Evolutionary conservation across 2,113 vertebrate species (phyloP).

Genomic region (Hystrix cristata): DNA sequence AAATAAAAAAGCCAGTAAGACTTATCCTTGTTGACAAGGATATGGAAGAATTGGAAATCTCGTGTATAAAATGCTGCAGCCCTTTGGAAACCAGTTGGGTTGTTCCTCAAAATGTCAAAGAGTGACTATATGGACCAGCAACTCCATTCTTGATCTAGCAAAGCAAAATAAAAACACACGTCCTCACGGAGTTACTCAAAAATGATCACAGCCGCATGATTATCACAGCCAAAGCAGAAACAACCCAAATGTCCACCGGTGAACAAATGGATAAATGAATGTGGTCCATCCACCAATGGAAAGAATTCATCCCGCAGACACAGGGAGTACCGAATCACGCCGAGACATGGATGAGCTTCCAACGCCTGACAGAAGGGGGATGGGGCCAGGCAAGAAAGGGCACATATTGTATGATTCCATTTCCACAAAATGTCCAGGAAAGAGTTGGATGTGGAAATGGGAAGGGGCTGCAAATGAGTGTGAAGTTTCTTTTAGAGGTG

Average conservation of each 20-base stretch:
- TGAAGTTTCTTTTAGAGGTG: background rate
- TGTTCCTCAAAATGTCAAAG: background rate
- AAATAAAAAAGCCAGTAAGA: background rate
- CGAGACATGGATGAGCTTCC: background rate
- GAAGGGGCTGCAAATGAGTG: background rate
- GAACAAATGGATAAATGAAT: background rate
- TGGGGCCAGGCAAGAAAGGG: background rate
- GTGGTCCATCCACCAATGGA: no score
- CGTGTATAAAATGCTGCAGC: background rate
- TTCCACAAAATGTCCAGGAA: background rate
- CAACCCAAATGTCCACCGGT: background rate
- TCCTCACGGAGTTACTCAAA: background rate
- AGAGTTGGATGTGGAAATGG: background rate
- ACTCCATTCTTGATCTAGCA: background rate
- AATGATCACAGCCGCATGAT: background rate
- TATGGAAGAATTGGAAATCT: background rate
- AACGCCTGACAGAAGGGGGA: background rate
- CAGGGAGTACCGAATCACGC: background rate
- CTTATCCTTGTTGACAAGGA: background rate
- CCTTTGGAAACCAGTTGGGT: background rate
- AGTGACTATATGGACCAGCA: background rate
- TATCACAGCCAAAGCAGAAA: background rate
- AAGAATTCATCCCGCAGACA: background rate
- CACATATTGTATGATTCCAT: background rate
- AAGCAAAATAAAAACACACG: background rate